These are phyloP conservation scores for Cyanoderma ruficeps DNA, from an alignment of 2,113 vertebrate species.

Conservation along the genomic window DNA sequence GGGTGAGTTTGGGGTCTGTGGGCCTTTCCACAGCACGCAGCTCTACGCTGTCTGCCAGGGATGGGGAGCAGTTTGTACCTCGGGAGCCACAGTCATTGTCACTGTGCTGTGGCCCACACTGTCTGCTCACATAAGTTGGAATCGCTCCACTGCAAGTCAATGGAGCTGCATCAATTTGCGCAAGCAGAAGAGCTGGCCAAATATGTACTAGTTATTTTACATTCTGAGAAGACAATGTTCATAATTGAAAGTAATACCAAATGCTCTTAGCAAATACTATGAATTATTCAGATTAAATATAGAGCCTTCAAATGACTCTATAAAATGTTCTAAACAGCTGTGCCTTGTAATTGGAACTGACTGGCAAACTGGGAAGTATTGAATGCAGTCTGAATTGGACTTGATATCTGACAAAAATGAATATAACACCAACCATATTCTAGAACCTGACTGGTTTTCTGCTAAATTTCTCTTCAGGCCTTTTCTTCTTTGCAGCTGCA, in stretches of 20 bases:
- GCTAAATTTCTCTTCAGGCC: neutral
- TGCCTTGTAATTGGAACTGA: slow-evolving; percentile 62
- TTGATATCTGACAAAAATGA: slow-evolving; percentile 19
- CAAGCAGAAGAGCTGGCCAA: slow-evolving; percentile 29
- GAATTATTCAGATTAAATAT: slow-evolving; percentile 67
- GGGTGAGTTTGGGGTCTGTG: neutral
- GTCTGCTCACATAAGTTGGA: neutral
- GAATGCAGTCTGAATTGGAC: slow-evolving; percentile 25
- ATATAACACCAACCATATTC: neutral
- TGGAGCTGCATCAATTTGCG: slow-evolving; percentile 33
- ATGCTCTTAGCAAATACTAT: slow-evolving; percentile 46
- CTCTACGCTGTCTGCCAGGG: neutral
- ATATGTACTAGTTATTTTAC: slow-evolving; percentile 40
- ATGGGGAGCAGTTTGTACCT: neutral
- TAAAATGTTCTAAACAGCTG: slow-evolving; percentile 67
- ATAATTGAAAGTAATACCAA: slow-evolving; percentile 69
- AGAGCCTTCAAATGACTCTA: slow-evolving; percentile 51
- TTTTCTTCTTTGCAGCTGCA: neutral
- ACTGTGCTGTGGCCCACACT: neutral
- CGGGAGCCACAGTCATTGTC: neutral
- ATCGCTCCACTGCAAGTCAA: slow-evolving; percentile 15
- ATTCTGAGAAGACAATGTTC: slow-evolving; percentile 55
- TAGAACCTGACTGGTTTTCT: neutral
- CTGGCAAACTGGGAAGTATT: slow-evolving; percentile 48
- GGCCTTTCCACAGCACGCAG: neutral